Base-by-base conservation (phyloP, 2,888 invertebrate genomes). In the Drosophila subquinaria region DNA sequence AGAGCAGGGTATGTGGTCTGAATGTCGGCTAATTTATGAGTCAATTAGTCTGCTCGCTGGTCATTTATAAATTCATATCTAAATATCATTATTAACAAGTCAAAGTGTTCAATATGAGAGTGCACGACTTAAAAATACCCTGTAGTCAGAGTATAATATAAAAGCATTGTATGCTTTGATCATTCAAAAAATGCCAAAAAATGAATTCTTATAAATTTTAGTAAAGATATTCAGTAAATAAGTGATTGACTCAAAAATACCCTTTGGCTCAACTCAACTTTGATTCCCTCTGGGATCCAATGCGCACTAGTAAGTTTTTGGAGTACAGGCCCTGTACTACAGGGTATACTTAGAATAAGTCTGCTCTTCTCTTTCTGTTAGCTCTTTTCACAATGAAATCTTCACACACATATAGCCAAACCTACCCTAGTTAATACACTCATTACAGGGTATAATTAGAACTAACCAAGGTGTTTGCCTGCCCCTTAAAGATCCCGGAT, bases 21-120 rank as follows among this genome's bases (percentile, higher is more conserved):
- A n/a, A 27, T 51, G 66, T 61, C 69, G 66, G 66, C 79, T 85
- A 88, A 85, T 86, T 88, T 86, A 86, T 78, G 80, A 76, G 71
- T 76, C 88, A 88, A 88, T 88, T 88, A 81, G 76, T 82, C 68
- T 87, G 76, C 64, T 69, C 70, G 69, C 65, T 69, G 69, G 69
- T 68, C 65, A 73, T 69, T 63, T 62, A 76, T 73, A 71, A 76
- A 86, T 75, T 47, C 15, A 59, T 55, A 47, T 42, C 35, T 53
- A 38, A 66, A 70, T 60, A 72, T 55, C 15, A 79, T 73, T 67
- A 78, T 75, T 74, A 75, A 42, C 40, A 38, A 57, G 48, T 40
- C 42, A 57, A 42, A 20, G 36, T 17, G 17, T 3, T 1, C 10
- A 5, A 9, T 4, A 13, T 5, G 4, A 6, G 30, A 3, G 2